Conservation (phyloP, 2,113 vertebrate genomes). For the Bos taurus region ARS-UCD2.0 NC_037329.1:61716001-61716500, state of each 20-base stretch:
- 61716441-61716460: background rate
- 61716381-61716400: background rate
- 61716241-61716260: background rate
- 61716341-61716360: conserved; percentile 10
- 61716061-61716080: background rate
- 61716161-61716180: background rate
- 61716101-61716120: background rate
- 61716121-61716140: background rate
- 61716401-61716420: background rate
- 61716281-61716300: background rate
- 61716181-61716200: background rate
- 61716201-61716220: background rate
- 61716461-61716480: background rate
- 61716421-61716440: background rate
- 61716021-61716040: background rate
- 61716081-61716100: background rate
- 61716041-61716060: background rate
- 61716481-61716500: background rate
- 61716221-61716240: background rate
- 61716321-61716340: background rate
- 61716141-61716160: background rate
- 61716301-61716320: background rate
- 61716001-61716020: background rate
- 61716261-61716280: background rate
- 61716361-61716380: background rate